phyloP scores from a whole-genome alignment of 2,797 vertebrate species.

The Neosilurus mollespiculum region DNA sequence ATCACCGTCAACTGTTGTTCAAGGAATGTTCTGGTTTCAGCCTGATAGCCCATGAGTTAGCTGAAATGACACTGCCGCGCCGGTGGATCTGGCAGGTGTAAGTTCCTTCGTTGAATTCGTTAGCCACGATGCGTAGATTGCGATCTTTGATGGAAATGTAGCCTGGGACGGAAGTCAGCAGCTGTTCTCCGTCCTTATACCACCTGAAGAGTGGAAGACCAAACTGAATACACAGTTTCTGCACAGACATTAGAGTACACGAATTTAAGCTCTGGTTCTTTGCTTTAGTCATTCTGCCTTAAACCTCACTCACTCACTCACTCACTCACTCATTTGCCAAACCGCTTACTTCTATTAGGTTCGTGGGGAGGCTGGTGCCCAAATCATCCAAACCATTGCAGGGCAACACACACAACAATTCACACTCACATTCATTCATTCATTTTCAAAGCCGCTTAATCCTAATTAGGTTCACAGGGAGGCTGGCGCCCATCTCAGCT shows the following conservation, averaged over 20 bases:
- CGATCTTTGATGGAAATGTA: constrained; percentile 74
- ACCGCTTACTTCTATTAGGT: background rate
- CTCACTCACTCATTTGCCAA: too few species aligned
- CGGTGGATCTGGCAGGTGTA: constrained; percentile 79
- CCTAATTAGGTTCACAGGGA: too few species aligned
- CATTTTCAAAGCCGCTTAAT: too few species aligned
- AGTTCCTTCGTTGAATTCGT: constrained; percentile 77
- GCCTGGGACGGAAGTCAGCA: constrained; percentile 72
- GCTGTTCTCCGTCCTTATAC: constrained; percentile 80
- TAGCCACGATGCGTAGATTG: constrained; percentile 76
- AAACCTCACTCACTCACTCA: background rate
- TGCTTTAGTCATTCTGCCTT: background rate
- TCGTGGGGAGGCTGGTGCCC: too few species aligned
- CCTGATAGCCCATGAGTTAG: constrained; percentile 78
- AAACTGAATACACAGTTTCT: background rate
- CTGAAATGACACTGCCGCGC: constrained; percentile 63
- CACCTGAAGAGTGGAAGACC: constrained; percentile 68
- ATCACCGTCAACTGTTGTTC: constrained; percentile 62
- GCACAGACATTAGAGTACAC: background rate
- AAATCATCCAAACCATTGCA: too few species aligned
- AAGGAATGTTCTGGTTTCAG: constrained; percentile 70
- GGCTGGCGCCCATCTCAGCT: too few species aligned
- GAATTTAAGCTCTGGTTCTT: too few species aligned
- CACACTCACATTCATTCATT: too few species aligned
- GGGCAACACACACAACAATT: too few species aligned